Conservation (phyloP, 2,797 vertebrate genomes). For the Ibycter americanus region DNA sequence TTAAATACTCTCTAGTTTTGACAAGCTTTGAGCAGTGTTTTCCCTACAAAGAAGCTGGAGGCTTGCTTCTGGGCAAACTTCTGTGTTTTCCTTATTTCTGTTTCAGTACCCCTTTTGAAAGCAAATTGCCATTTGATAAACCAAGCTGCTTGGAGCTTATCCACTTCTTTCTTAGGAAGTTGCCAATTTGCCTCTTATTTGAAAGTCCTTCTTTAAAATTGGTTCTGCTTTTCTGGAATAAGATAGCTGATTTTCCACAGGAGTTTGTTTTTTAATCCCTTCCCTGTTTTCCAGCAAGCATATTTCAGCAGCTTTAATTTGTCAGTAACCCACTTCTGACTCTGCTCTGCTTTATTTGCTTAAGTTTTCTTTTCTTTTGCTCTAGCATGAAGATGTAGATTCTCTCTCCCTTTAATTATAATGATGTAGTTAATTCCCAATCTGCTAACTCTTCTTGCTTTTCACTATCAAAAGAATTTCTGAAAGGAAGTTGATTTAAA, state of each 20-base stretch:
- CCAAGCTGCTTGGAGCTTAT: constrained; percentile 43
- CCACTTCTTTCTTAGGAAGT: constrained; percentile 32
- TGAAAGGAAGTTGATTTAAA: not conserved
- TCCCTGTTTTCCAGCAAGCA: not conserved
- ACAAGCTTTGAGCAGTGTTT: constrained; percentile 37
- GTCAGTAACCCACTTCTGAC: constrained; percentile 22
- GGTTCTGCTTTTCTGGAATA: constrained; percentile 46
- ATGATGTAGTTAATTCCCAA: constrained; percentile 15
- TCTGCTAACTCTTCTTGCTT: not conserved
- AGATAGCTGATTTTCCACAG: constrained; percentile 56
- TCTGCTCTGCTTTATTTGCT: constrained; percentile 27
- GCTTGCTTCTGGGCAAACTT: constrained; percentile 20
- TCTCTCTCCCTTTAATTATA: not conserved
- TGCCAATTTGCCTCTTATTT: constrained; percentile 56
- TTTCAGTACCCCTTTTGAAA: constrained; percentile 33
- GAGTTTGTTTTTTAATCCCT: constrained; percentile 49
- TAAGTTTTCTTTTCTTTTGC: constrained; percentile 13
- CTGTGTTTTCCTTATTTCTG: not conserved
- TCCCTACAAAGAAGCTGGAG: not conserved
- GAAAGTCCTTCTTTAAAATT: constrained; percentile 44
- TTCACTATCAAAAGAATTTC: not conserved
- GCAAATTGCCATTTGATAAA: constrained; percentile 48
- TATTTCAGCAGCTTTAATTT: constrained; percentile 50
- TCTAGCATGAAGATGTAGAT: not conserved
- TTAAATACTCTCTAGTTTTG: constrained; percentile 8